These are phyloP conservation scores for Cyrtodaria siliqua DNA, from an alignment of 2,888 invertebrate genomes.

Conservation along the genomic window DNA sequence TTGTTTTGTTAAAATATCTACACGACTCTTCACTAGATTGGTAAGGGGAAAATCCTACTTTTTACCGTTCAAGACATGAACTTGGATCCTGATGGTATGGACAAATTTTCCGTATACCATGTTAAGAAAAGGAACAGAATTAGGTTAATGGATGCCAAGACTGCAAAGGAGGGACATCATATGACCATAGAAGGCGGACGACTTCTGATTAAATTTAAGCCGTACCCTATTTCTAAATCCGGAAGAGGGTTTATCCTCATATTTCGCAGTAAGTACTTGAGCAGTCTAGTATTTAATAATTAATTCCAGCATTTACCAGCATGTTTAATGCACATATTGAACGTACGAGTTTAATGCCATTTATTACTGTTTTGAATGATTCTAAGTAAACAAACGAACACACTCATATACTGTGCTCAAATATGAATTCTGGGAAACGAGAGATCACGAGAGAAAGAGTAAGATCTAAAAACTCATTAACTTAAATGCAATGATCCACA, in stretches of 20 bases:
- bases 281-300: no score
- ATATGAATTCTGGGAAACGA: no score
- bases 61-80: constrained; percentile 59
- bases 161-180: constrained; percentile 30
- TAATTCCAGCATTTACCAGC: no score
- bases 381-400: no score
- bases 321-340: no score
- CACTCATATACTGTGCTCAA: no score
- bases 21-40: constrained; percentile 36
- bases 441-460: no score
- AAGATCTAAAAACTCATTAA: no score
- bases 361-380: no score
- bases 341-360: no score
- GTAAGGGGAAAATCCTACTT: constrained; percentile 24
- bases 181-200: constrained; percentile 38
- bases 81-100: constrained; percentile 59
- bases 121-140: constrained; percentile 2
- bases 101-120: constrained; percentile 48
- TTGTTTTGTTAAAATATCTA: no score
- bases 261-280: constrained; percentile 55
- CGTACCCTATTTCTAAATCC: constrained; percentile 39
- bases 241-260: constrained; percentile 58
- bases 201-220: constrained; percentile 40
- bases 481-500: no score
- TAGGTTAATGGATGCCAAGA: constrained; percentile 30